Evolutionary conservation across 2,888 invertebrate genomes (phyloP), one percentile per base, ranked within the genome.

Genomic region (Pachymerium ferrugineum): DNA sequence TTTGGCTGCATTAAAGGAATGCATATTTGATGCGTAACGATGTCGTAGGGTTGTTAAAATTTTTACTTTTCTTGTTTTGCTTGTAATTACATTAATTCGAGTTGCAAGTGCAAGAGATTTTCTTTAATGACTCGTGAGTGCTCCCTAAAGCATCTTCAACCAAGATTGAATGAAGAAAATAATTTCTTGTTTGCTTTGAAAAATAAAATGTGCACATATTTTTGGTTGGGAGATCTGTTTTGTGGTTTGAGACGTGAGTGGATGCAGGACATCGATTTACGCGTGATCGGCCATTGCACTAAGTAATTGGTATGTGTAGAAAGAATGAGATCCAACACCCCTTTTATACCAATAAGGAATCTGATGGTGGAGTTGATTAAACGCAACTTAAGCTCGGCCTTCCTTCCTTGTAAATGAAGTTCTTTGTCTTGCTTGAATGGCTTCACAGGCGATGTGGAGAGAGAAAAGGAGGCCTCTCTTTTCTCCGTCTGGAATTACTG

Each of bases 391-490:
- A 47, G 47, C 47, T 47, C 47, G 47, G 14, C 19, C 47, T 47
- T 47, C 47, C 47, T 47, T 47, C 47, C 47, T 47, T 47, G 47
- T 47, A 47, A 47, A 47, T 47, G 47, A 47, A 47, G 47, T 47
- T 47, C 47, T 47, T 47, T 47, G 47, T 47, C 47, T 47, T 19
- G 47, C 47, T 47, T 47, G 19, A 47, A 47, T 47, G 47, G 47
- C 22, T 16, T 47, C 47, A 22, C 47, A 47, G 47, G 47, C 19
- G 19, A 47, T 22, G 47, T 22, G 47, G 16, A 4, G 14, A 38
- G 38, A 47, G 47, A 47, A 47, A 47, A 47, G 47, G 8, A 38
- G 16, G 47, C 22, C 47, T 22, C 16, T 47, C 47, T 47, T 19
- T 47, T 47, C 22, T 22, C 47, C 47, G 10, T 4, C 0, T 47